phyloP scores from a whole-genome alignment of 2,888 invertebrate species.

The Drosophila merina region DNA sequence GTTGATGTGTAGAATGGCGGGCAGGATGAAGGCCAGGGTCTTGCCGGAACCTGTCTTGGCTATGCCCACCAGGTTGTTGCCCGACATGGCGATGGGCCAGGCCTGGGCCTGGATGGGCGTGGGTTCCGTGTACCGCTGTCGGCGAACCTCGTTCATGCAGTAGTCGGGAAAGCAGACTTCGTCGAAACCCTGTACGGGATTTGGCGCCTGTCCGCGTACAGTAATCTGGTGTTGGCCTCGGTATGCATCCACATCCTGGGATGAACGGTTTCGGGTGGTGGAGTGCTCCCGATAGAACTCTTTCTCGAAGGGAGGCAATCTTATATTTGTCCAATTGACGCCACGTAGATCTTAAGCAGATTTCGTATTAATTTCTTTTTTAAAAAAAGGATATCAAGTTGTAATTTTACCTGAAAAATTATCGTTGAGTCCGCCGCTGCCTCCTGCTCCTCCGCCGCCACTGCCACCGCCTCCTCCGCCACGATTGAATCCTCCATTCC shows the following conservation, averaged over 20 bases:
- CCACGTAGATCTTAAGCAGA: constrained; percentile 84
- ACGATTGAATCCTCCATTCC: constrained; percentile 89
- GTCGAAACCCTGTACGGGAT: constrained; percentile 91
- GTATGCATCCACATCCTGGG: constrained; percentile 89
- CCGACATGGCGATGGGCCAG: constrained; percentile 94
- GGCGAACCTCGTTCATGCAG: constrained; percentile 87
- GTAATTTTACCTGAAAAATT: constrained; percentile 1
- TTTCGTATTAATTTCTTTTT: background rate
- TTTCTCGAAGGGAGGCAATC: constrained; percentile 90
- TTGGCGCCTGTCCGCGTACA: constrained; percentile 89
- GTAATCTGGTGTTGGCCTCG: constrained; percentile 89
- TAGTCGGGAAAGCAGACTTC: constrained; percentile 92
- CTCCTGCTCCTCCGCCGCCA: constrained; percentile 41
- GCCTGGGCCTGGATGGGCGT: constrained; percentile 94
- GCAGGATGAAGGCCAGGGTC: constrained; percentile 91
- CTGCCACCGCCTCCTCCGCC: constrained; percentile 85
- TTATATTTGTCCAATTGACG: constrained; percentile 85
- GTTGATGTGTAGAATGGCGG: constrained; percentile 94
- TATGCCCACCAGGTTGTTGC: constrained; percentile 92
- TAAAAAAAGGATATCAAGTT: background rate
- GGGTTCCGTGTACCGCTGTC: constrained; percentile 89
- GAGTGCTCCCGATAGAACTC: constrained; percentile 91
- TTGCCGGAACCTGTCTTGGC: constrained; percentile 94
- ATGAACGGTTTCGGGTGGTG: constrained; percentile 86
- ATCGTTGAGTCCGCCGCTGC: constrained; percentile 84